Conservation (phyloP, 2,797 vertebrate species). For the Cynopterus sphinx region DNA sequence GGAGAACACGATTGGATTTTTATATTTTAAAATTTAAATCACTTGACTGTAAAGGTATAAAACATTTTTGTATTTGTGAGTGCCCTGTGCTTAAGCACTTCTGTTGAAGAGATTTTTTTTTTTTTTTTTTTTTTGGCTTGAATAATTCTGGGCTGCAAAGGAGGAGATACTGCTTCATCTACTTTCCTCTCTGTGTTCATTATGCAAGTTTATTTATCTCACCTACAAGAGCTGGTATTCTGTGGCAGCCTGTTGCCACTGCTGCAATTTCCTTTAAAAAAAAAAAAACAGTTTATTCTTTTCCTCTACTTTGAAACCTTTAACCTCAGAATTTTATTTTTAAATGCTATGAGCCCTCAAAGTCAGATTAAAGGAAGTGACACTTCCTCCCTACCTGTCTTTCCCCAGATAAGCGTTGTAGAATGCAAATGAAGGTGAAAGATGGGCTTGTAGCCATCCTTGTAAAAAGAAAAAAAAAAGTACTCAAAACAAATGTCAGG, state of each 20-base stretch:
- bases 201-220: background rate
- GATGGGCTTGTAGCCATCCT: background rate
- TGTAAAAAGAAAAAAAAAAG: background rate
- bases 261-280: constrained; percentile 10
- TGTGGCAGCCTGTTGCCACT: background rate
- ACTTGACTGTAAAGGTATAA: constrained; percentile 61
- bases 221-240: background rate
- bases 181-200: background rate
- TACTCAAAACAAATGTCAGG: accelerated
- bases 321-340: constrained; percentile 61
- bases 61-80: constrained; percentile 71
- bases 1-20: constrained; percentile 68
- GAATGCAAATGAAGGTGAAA: constrained; percentile 19
- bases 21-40: constrained; percentile 77
- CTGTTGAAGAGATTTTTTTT: constrained; percentile 50
- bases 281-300: constrained; percentile 46
- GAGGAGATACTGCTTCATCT: background rate
- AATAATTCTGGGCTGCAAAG: background rate
- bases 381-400: background rate
- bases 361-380: background rate
- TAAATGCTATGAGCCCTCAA: constrained; percentile 24
- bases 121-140: background rate
- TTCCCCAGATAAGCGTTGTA: background rate
- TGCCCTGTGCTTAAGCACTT: constrained; percentile 51
- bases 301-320: constrained; percentile 68